Percentiles rank a stretch among this genome's conserved stretches.
Evolutionary conservation across 2,888 invertebrate species (phyloP).

Genomic region (Agonopterix subpropinquella): DNA sequence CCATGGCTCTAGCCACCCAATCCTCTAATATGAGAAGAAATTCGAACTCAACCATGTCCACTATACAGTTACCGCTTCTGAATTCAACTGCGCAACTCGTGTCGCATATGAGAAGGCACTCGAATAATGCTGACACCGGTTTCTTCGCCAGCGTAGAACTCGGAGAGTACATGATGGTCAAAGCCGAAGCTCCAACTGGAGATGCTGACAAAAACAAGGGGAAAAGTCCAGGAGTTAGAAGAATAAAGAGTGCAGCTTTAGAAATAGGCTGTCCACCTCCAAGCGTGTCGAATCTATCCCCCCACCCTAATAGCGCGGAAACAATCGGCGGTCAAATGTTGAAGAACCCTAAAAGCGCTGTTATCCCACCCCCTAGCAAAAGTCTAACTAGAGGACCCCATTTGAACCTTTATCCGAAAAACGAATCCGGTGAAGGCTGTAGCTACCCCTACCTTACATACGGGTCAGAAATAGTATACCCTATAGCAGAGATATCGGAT

Average conservation of each 20-base stretch:
- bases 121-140: conserved; percentile 78
- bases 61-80: conserved; percentile 72
- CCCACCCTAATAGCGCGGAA: conserved; percentile 88
- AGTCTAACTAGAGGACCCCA: conserved; percentile 82
- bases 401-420: conserved; percentile 80
- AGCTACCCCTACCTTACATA: conserved; percentile 82
- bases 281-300: conserved; percentile 82
- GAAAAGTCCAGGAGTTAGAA: conserved; percentile 64
- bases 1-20: conserved; percentile 64
- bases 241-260: conserved; percentile 82
- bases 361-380: conserved; percentile 82
- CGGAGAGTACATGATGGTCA: conserved; percentile 72
- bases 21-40: conserved; percentile 74
- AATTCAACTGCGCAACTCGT: conserved; percentile 68
- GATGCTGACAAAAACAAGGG: conserved; percentile 66
- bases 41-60: conserved; percentile 78
- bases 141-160: conserved; percentile 72
- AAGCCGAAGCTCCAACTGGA: conserved; percentile 64
- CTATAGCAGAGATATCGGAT: conserved; percentile 89
- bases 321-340: conserved; percentile 81
- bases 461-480: conserved; percentile 86
- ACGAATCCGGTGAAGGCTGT: conserved; percentile 81
- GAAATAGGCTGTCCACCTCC: conserved; percentile 83
- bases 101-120: conserved; percentile 75
- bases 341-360: conserved; percentile 79